These are phyloP conservation scores for Notolabrus celidotus DNA, from an alignment of 2,797 vertebrate genomes.

Conservation along the genomic window DNA sequence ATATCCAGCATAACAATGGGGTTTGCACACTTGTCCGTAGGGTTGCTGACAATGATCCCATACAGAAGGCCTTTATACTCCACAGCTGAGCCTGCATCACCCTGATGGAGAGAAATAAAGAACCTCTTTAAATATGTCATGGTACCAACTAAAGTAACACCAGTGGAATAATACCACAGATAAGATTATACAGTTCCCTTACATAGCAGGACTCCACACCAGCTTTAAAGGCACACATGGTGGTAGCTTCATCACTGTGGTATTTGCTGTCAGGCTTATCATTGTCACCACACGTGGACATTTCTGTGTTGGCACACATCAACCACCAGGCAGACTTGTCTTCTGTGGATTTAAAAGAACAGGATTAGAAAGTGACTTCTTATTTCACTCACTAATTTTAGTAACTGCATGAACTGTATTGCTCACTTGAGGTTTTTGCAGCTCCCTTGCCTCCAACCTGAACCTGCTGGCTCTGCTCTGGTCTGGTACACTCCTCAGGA, in stretches of 20 bases:
- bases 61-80: constrained; percentile 10
- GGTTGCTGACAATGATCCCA: constrained; percentile 41
- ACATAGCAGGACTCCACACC: constrained; percentile 47
- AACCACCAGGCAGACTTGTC: accelerated
- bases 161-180: not conserved
- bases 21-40: constrained; percentile 37
- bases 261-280: constrained; percentile 36
- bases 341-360: constrained; percentile 13
- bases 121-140: not conserved
- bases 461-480: not conserved
- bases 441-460: constrained; percentile 39
- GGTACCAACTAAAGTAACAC: not conserved
- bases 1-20: constrained; percentile 40
- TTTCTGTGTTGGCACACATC: not conserved
- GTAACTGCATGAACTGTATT: not conserved
- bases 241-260: constrained; percentile 7
- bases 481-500: not conserved
- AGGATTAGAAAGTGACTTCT: not conserved
- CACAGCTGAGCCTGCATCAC: constrained; percentile 51
- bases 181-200: constrained; percentile 7
- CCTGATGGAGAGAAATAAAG: constrained; percentile 40
- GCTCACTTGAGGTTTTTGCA: not conserved
- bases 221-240: constrained; percentile 27
- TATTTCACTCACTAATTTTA: not conserved
- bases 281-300: not conserved